These are phyloP conservation scores for Polymixis flavicincta DNA, from an alignment of 2,888 invertebrate species.

Conservation along the genomic window DNA sequence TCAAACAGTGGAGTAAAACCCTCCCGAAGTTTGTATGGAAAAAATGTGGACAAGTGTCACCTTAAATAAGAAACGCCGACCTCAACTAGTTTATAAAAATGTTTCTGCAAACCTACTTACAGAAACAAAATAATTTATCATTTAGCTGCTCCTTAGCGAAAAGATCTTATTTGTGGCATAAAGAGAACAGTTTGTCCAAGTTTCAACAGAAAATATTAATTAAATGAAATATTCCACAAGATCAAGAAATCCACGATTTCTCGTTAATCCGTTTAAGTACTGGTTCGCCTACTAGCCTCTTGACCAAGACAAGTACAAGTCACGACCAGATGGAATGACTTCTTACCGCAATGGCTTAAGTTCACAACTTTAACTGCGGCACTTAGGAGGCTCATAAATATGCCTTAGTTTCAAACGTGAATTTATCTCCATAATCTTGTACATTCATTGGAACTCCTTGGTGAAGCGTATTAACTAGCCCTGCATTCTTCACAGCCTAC, in stretches of 20 bases:
- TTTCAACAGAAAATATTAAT: not conserved
- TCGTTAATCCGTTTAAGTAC: slow-evolving; percentile 43
- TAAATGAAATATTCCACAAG: slow-evolving; percentile 1
- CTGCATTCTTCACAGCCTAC: slow-evolving; percentile 46
- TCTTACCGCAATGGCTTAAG: slow-evolving; percentile 28
- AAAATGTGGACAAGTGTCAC: too few species aligned
- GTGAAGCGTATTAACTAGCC: slow-evolving; percentile 50
- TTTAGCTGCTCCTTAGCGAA: not conserved
- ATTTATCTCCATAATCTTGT: slow-evolving; percentile 53
- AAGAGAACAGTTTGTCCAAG: not conserved
- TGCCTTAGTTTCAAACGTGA: slow-evolving; percentile 39
- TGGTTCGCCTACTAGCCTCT: slow-evolving; percentile 57
- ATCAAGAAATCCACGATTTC: slow-evolving; percentile 38
- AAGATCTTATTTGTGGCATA: not conserved
- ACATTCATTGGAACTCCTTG: slow-evolving; percentile 41
- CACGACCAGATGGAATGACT: slow-evolving; percentile 44
- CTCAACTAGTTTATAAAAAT: too few species aligned
- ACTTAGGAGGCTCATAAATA: slow-evolving; percentile 46
- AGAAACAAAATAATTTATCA: not conserved
- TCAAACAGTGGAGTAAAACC: too few species aligned
- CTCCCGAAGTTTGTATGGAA: too few species aligned
- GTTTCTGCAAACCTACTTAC: too few species aligned
- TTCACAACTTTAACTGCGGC: slow-evolving; percentile 42
- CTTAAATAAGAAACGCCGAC: too few species aligned
- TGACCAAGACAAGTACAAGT: slow-evolving; percentile 49